Base-by-base conservation (phyloP, 2,113 vertebrate genomes). In the Mesocricetus auratus region DNA sequence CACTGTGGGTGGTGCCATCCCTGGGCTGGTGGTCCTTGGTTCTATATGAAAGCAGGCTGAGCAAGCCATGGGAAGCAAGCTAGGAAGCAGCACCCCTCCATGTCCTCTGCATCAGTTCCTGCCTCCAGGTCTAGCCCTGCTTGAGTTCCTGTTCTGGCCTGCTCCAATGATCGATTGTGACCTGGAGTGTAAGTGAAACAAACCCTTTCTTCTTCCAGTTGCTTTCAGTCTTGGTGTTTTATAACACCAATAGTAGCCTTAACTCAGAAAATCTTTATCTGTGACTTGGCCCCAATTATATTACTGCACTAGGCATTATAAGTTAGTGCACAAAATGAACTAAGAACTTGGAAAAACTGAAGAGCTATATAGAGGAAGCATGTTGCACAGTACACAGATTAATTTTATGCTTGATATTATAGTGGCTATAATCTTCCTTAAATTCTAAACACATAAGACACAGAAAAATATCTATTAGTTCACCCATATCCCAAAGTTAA, bases 391-490 rank as follows among this genome's bases (percentile, higher is more conserved):
- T 42, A 3, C 36, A 94, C 36, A 62, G 19, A 62, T 79, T 56
- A 86, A 87, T 64, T 64, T 85, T 58, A 56, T 45, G 26, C 17
- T 94, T 50, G 53, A 17, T 69, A 33, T 89, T 96, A 77, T 68
- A 96, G 74, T 1, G 6, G n/a, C 31, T 53, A 77, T 45, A 42
- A 60, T 22, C 22, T 4, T 22, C 58, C 78, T 75, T 68, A 95
- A 82, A 78, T 2, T 90, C 39, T 89, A 68, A 91, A 92, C 0
- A 62, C 12, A 47, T 89, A 96, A 94, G 39, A 62, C 24, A 79
- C 8, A 86, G 45, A 92, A 88, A 90, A 88, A 1, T 50, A 5
- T 69, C 90, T 45, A 5, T 74, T 85, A 22, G 45, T 71, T 91
- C 39, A 73, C 4, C 33, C 47, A 62, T 39, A 89, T 17, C 5